A percentile compares a stretch with the other conserved stretches of the same genome.
Evolutionary conservation across 2,888 invertebrate species (phyloP).

Genomic region (Drosophila demipolita): DNA sequence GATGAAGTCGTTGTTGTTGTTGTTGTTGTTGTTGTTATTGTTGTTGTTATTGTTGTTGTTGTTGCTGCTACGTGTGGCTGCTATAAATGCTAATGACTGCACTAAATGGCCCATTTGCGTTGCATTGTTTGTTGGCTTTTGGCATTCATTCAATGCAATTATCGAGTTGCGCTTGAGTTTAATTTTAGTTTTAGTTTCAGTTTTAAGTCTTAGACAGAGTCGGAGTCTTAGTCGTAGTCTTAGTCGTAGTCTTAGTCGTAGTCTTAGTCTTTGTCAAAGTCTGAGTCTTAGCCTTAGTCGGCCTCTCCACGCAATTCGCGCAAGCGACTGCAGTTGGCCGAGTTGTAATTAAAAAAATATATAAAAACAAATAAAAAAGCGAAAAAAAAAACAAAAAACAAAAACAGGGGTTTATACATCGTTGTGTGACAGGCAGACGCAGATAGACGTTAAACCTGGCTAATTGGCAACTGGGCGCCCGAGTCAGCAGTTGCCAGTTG

Average conservation of each 20-base stretch:
- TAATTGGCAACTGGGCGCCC: slow-evolving; percentile 73
- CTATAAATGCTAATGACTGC: slow-evolving; percentile 77
- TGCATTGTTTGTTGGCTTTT: slow-evolving; percentile 63
- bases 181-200: slow-evolving; percentile 15
- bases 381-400: neutral
- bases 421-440: neutral
- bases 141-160: slow-evolving; percentile 73
- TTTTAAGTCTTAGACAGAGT: slow-evolving; percentile 9
- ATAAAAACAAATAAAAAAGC: neutral
- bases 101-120: slow-evolving; percentile 72
- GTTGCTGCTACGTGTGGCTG: slow-evolving; percentile 51
- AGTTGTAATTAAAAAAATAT: slow-evolving; percentile 63
- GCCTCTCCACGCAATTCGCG: slow-evolving; percentile 41
- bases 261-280: no score
- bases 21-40: slow-evolving; percentile 24
- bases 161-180: slow-evolving; percentile 26
- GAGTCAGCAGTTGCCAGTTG: slow-evolving; percentile 23
- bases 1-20: slow-evolving; percentile 35
- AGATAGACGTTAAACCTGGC: slow-evolving; percentile 31
- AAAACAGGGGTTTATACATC: neutral
- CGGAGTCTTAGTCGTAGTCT: slow-evolving; percentile 7
- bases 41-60: slow-evolving; percentile 25
- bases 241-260: no score
- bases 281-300: neutral
- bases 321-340: slow-evolving; percentile 27